These are phyloP conservation scores for Oreortyx pictus DNA, from an alignment of 2,797 vertebrate genomes.

Conservation along the genomic window DNA sequence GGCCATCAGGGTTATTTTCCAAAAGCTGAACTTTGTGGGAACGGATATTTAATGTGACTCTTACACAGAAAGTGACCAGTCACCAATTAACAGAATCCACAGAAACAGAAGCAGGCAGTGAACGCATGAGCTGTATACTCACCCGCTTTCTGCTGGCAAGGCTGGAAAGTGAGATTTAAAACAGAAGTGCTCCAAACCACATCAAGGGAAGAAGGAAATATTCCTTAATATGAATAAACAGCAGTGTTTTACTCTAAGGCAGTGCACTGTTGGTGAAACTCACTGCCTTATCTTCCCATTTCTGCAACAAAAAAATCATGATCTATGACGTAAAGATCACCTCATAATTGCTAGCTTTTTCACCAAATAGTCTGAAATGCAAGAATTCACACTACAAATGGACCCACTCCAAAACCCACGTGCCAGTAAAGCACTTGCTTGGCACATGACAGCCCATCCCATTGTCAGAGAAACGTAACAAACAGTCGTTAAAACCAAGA, in stretches of 20 bases:
- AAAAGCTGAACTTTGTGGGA: neutral
- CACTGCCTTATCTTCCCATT: neutral
- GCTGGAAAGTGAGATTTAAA: neutral
- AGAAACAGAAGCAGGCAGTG: neutral
- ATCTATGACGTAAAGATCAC: neutral
- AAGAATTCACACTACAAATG: neutral
- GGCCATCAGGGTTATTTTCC: neutral
- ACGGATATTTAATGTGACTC: neutral
- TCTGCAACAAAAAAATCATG: neutral
- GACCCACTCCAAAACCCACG: neutral
- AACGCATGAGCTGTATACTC: neutral
- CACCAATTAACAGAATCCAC: neutral
- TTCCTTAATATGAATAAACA: neutral
- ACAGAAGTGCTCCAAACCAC: neutral
- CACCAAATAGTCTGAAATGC: neutral
- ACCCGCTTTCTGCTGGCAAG: neutral
- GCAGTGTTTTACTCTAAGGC: neutral
- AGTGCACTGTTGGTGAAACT: neutral
- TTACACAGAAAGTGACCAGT: neutral
- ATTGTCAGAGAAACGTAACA: rapidly evolving
- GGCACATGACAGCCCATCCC: neutral
- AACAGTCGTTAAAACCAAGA: neutral
- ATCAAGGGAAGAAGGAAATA: neutral
- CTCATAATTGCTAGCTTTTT: neutral
- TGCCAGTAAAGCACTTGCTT: neutral